A percentile compares a stretch with the other conserved stretches of the same genome.
These are phyloP conservation scores for Podargus strigoides DNA, from an alignment of 2,797 vertebrate species.

Conservation along the genomic window DNA sequence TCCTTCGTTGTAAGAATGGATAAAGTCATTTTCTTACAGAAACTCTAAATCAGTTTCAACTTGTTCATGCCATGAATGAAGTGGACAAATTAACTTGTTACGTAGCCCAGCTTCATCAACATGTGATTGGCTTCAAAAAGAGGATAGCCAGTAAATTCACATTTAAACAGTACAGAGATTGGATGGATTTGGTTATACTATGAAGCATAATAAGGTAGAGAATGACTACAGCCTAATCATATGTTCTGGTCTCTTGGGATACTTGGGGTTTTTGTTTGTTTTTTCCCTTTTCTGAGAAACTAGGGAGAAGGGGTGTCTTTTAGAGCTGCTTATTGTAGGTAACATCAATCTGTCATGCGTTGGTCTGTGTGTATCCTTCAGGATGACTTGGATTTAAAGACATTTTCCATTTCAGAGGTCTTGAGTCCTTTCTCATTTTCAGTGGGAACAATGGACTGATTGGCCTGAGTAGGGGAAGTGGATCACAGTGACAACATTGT, in stretches of 20 bases:
- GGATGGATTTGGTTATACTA: not conserved
- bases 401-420: not conserved
- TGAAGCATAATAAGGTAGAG: not conserved
- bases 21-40: not conserved
- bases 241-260: not conserved
- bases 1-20: not conserved
- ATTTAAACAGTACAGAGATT: not conserved
- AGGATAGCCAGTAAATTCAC: not conserved
- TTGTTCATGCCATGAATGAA: not conserved
- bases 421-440: not conserved
- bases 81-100: not conserved
- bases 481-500: constrained; percentile 17
- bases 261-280: not conserved
- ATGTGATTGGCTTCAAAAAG: not conserved
- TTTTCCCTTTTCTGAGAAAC: not conserved
- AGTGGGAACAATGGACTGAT: not conserved
- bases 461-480: not conserved
- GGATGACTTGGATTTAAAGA: not conserved
- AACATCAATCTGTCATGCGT: not conserved
- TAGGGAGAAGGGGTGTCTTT: not conserved
- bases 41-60: not conserved
- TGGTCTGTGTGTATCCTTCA: not conserved
- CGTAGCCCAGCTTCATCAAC: not conserved
- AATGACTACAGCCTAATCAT: not conserved
- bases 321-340: not conserved